A percentile compares a stretch with the other conserved stretches of the same genome.
phyloP scores from a whole-genome alignment of 2,797 vertebrate species.

The Hippocampus kuda region DNA sequence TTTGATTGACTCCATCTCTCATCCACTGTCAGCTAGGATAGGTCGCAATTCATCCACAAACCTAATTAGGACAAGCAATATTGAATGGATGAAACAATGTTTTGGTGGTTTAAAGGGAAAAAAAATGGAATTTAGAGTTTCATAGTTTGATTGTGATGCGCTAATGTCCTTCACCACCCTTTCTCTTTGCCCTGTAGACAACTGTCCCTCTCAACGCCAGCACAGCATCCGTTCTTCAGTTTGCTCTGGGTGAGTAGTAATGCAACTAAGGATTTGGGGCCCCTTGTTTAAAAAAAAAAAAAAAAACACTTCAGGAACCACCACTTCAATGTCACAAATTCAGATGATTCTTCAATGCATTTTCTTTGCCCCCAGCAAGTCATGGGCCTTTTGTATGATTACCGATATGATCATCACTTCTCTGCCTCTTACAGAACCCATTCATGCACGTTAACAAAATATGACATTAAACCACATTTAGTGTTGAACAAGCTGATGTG shows the following conservation, averaged over 20 bases:
- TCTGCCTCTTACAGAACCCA: background rate
- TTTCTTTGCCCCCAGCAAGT: background rate
- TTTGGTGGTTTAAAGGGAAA: too few species aligned
- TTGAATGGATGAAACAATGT: too few species aligned
- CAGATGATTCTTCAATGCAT: background rate
- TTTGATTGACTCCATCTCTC: too few species aligned
- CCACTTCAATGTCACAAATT: background rate
- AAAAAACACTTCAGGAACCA: background rate
- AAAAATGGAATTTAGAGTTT: background rate
- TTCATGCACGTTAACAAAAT: background rate
- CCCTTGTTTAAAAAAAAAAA: background rate
- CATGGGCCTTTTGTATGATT: background rate
- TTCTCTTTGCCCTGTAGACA: conserved; percentile 57
- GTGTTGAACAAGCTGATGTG: background rate
- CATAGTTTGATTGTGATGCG: background rate
- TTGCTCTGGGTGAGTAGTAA: conserved; percentile 85
- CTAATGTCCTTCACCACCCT: background rate
- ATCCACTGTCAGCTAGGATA: too few species aligned
- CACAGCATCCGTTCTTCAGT: conserved; percentile 90
- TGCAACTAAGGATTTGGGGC: background rate
- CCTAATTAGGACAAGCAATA: too few species aligned
- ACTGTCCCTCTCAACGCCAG: conserved; percentile 87
- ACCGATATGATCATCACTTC: background rate
- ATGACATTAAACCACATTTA: background rate
- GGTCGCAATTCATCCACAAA: too few species aligned